Base-by-base conservation (phyloP, 2,888 invertebrate genomes). In the Stenolophus ochropezus region DNA sequence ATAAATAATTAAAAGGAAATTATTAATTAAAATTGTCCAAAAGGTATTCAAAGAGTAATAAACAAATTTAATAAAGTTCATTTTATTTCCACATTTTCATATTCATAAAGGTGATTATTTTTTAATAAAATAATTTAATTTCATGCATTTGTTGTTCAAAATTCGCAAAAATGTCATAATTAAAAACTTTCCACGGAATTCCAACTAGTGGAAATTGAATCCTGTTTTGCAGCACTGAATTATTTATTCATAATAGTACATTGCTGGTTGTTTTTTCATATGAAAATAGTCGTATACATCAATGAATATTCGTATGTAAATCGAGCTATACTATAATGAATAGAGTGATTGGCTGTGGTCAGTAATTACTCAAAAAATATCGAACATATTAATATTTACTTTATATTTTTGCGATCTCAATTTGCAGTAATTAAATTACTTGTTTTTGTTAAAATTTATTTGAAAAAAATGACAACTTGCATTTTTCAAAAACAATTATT, bases 81-180 rank as follows among this genome's bases (percentile, higher is more conserved):
- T 61, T n/a, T 25, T 61, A 25, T n/a, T 25, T 61, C 25, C n/a
- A 25, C 61, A 61, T 25, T 61, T 61, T 14, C 53, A 23, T 25
- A 14, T 14, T 11, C 21, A 56, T 20, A 56, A 20, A 20, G 3
- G 4, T 5, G 16, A 53, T 53, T 53, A 42, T 53, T 53, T 11
- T 42, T 42, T 42, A 42, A 8, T 42, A 42, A 8, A 42, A 42
- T 42, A 42, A 42, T 42, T 42, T 42, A 3, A 42, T 42, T 42
- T 42, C 33, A 42, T 42, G 8, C 33, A 42, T 4, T 42, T 42
- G 33, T 1, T 42, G 33, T 42, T 11, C 33, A 42, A 42, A 42
- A 42, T 42, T 11, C 33, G 11, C 33, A 42, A 42, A 42, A 42
- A 42, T 11, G 2, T 4, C 11, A 11, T 42, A 42, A 42, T 42